phyloP scores from a whole-genome alignment of 2,113 vertebrate species.

The Otis tarda region DNA sequence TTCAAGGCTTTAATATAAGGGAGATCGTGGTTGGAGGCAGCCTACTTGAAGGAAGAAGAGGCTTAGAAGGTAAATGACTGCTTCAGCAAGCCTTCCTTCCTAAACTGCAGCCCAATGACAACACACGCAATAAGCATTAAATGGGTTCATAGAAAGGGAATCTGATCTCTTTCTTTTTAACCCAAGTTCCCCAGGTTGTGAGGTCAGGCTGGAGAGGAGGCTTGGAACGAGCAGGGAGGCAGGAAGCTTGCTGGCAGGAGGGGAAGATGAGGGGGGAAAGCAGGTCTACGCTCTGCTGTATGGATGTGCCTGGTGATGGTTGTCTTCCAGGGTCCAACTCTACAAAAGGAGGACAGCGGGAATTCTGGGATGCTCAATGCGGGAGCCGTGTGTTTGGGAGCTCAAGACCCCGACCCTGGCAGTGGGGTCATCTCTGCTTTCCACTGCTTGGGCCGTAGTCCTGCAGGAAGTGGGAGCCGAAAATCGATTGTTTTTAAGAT shows the following conservation, averaged over 20 bases:
- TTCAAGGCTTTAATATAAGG: not conserved
- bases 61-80: not conserved
- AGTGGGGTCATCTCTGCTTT: not conserved
- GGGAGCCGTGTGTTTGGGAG: not conserved
- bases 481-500: rapidly evolving
- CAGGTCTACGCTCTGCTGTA: too few relatives aligned
- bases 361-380: not conserved
- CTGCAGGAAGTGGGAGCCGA: not conserved
- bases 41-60: not conserved
- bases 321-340: not conserved
- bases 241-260: not conserved
- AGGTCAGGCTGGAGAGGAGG: not conserved
- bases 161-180: not conserved
- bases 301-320: not conserved
- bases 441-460: not conserved
- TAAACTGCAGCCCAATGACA: too few relatives aligned
- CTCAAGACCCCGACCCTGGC: not conserved
- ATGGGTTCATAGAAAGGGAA: not conserved
- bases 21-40: not conserved
- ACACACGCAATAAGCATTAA: not conserved
- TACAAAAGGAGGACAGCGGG: not conserved
- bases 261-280: not conserved
- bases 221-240: not conserved
- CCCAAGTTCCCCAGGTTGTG: not conserved
- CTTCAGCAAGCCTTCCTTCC: not conserved